A percentile compares a stretch with the other conserved stretches of the same genome.
Evolutionary conservation across 2,888 invertebrate species (phyloP).

Genomic region (Cantharis nigra): DNA sequence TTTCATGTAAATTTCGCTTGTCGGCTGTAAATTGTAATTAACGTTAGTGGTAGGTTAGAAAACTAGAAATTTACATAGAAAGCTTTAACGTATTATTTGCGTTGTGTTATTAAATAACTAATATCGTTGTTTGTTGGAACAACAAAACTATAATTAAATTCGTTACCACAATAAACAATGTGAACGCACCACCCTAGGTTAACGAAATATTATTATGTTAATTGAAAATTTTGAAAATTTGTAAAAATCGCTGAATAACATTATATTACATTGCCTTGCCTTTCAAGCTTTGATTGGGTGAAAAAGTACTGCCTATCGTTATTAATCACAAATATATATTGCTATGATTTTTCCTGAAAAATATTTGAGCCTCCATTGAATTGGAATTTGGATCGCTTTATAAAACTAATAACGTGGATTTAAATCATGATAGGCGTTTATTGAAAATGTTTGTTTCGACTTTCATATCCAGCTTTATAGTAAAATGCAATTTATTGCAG

Average conservation of each 20-base stretch:
- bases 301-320: too few species aligned
- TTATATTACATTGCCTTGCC: too few species aligned
- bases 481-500: background rate
- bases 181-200: background rate
- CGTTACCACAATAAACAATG: background rate
- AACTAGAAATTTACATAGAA: background rate
- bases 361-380: too few species aligned
- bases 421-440: background rate
- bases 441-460: background rate
- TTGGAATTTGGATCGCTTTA: too few species aligned
- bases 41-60: background rate
- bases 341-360: too few species aligned
- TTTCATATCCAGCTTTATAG: background rate
- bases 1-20: constrained; percentile 1
- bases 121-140: background rate
- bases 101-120: background rate
- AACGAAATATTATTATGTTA: background rate
- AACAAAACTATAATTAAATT: background rate
- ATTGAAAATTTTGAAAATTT: background rate
- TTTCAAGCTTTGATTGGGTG: too few species aligned
- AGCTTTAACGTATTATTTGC: background rate
- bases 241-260: too few species aligned
- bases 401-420: background rate
- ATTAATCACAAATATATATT: too few species aligned
- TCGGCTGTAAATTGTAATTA: background rate